Evolutionary conservation across 2,888 invertebrate genomes (phyloP).

Genomic region (Agriopis marginaria): DNA sequence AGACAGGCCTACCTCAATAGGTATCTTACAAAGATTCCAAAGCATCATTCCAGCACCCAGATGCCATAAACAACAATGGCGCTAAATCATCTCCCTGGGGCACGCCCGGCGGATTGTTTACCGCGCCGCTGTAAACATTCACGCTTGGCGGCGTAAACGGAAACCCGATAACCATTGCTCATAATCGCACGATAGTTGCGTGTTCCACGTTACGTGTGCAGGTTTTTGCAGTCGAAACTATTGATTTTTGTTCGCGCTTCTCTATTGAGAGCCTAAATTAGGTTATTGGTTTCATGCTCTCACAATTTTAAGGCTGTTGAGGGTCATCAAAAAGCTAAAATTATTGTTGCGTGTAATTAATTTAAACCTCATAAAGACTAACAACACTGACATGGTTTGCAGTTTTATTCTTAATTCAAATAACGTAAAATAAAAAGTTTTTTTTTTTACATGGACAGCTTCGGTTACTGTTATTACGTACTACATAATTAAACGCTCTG

Average conservation of each 20-base stretch:
- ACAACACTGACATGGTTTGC: background rate
- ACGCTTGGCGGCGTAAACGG: constrained; percentile 50
- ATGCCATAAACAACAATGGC: constrained; percentile 40
- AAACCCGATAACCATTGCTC: constrained; percentile 47
- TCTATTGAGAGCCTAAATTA: constrained; percentile 16
- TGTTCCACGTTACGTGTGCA: constrained; percentile 43
- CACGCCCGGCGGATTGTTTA: constrained; percentile 44
- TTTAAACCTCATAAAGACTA: too few species aligned
- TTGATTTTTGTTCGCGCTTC: constrained; percentile 38
- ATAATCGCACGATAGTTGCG: constrained; percentile 48
- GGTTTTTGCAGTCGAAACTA: constrained; percentile 41
- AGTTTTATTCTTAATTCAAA: background rate
- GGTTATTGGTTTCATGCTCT: constrained; percentile 3
- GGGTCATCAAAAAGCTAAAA: background rate
- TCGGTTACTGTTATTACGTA: background rate
- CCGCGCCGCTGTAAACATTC: constrained; percentile 46
- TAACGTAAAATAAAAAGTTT: background rate
- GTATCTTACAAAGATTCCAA: constrained; percentile 7
- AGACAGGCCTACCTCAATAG: constrained; percentile 16
- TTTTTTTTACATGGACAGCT: background rate
- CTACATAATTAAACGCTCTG: constrained; percentile 26
- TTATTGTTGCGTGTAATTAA: too few species aligned
- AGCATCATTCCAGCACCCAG: constrained; percentile 14
- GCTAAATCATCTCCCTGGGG: constrained; percentile 43
- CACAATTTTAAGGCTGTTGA: background rate